Conservation (phyloP, 1,140 invertebrate genomes). For the Cherax quadricarinatus region DNA sequence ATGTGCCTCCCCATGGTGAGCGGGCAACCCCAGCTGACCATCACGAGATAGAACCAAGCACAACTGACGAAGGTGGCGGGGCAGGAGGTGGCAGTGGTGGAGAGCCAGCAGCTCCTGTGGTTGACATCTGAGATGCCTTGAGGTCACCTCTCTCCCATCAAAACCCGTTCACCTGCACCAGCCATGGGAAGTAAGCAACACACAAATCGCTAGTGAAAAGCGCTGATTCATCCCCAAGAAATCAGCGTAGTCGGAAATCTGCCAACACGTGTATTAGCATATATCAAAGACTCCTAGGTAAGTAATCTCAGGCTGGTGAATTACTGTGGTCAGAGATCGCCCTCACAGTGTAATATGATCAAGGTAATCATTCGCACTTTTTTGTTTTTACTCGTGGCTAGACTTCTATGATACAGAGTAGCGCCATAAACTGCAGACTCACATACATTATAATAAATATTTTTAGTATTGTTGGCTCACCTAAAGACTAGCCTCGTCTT, state of each 20-base stretch:
- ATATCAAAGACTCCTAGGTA: too few relatives aligned
- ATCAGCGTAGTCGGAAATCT: neutral
- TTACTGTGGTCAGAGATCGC: too few relatives aligned
- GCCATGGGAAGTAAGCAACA: slow-evolving; percentile 32
- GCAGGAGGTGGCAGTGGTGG: neutral
- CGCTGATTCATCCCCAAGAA: neutral
- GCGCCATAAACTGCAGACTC: too few relatives aligned
- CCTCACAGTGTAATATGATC: too few relatives aligned
- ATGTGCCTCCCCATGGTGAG: neutral
- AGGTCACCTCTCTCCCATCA: slow-evolving; percentile 59
- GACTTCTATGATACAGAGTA: too few relatives aligned
- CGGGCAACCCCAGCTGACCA: neutral
- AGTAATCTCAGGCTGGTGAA: too few relatives aligned
- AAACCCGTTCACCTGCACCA: slow-evolving; percentile 42
- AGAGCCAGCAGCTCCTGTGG: slow-evolving; percentile 26
- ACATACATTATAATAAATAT: too few relatives aligned
- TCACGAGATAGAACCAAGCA: slow-evolving; percentile 14
- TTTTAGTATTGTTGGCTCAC: too few relatives aligned
- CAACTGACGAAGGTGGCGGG: slow-evolving; percentile 21
- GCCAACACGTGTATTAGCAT: neutral
- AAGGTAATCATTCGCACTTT: too few relatives aligned
- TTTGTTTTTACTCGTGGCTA: too few relatives aligned
- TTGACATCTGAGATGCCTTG: slow-evolving; percentile 52
- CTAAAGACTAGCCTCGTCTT: too few relatives aligned
- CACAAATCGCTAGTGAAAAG: neutral